Evolutionary conservation across 1,140 invertebrate genomes (phyloP).

Genomic region (Apis florea): DNA sequence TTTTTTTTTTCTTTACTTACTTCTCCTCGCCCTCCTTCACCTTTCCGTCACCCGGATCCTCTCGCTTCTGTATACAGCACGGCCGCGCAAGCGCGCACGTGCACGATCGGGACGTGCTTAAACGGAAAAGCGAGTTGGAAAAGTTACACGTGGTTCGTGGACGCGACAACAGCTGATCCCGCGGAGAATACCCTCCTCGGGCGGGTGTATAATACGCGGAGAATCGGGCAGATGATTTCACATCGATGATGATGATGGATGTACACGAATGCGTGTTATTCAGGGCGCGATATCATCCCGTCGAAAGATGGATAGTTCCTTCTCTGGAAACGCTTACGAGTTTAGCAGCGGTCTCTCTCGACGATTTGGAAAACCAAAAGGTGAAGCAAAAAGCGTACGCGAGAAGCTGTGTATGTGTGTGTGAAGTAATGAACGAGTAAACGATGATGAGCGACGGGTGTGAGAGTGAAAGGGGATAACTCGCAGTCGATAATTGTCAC

Average conservation of each 20-base stretch:
- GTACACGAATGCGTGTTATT: not conserved
- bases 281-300: not conserved
- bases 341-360: not conserved
- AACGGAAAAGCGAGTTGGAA: conserved; percentile 18
- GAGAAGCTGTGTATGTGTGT: conserved; percentile 19
- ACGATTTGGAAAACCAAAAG: not conserved
- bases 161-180: not conserved
- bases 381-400: conserved; percentile 15
- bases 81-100: conserved; percentile 24
- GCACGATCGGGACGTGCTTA: conserved; percentile 3
- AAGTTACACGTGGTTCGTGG: conserved; percentile 11
- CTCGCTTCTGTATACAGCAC: not conserved
- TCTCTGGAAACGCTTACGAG: not conserved
- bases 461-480: conserved; percentile 45
- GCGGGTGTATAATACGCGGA: not conserved
- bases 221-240: not conserved
- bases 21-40: not conserved
- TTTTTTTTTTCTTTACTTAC: not conserved
- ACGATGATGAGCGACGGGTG: conserved; percentile 44
- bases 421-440: conserved; percentile 6
- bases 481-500: conserved; percentile 30
- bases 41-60: not conserved
- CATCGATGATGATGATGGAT: not conserved
- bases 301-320: not conserved
- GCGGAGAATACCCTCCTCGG: not conserved